phyloP scores from a whole-genome alignment of 1,140 invertebrate species.

The Leptinotarsa defecta region DNA sequence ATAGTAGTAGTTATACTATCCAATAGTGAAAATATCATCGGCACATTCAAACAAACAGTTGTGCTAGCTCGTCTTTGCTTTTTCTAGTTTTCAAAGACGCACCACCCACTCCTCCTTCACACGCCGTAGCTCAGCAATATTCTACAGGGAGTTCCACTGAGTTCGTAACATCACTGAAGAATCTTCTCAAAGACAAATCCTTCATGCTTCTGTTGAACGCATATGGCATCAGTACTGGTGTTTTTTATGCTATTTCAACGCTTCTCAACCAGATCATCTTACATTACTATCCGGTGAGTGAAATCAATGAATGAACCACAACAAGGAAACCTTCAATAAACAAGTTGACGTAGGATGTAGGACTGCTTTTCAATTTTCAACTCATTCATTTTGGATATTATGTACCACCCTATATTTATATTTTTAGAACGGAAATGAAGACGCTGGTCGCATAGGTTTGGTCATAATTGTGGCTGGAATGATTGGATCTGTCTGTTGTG shows the following conservation, averaged over 20 bases:
- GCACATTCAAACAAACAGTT: too few relatives aligned
- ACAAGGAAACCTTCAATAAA: too few relatives aligned
- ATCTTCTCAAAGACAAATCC: constrained; percentile 73
- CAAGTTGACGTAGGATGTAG: too few relatives aligned
- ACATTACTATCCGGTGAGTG: constrained; percentile 76
- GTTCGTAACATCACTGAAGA: constrained; percentile 75
- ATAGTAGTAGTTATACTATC: too few relatives aligned
- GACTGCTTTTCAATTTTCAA: too few relatives aligned
- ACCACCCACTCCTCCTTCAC: constrained; percentile 79
- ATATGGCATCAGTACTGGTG: constrained; percentile 91
- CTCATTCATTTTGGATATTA: too few relatives aligned
- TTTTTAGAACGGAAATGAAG: constrained; percentile 67
- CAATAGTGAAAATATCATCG: too few relatives aligned
- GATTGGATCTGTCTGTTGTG: constrained; percentile 85
- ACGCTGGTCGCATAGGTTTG: constrained; percentile 86
- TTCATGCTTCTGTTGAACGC: constrained; percentile 82
- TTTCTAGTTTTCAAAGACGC: constrained; percentile 77
- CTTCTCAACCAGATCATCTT: constrained; percentile 87
- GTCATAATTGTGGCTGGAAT: constrained; percentile 89
- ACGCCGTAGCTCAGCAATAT: constrained; percentile 65
- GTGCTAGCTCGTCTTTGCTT: neutral
- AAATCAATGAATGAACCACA: too few relatives aligned
- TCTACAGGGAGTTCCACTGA: constrained; percentile 61
- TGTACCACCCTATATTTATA: neutral
- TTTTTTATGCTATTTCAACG: constrained; percentile 93